Percentiles rank a stretch among this genome's conserved stretches.
These are phyloP conservation scores for Pangasius macronema DNA, from an alignment of 2,797 vertebrate species.

Conservation along the genomic window DNA sequence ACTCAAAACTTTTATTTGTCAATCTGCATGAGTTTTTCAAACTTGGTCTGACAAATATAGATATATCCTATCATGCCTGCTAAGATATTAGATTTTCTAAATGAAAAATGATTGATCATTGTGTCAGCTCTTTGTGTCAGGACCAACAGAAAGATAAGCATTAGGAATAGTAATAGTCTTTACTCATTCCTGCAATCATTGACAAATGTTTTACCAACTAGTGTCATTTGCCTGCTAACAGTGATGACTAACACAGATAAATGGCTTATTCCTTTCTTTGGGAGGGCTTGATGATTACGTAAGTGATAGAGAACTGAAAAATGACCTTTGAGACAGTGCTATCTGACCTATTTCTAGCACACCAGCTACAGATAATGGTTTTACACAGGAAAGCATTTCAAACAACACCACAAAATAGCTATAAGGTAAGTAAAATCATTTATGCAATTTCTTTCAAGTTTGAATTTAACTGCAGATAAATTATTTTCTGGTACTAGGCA, in stretches of 20 bases:
- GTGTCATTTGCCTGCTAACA: background rate
- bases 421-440: conserved; percentile 40
- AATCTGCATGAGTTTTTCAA: no score
- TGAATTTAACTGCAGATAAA: background rate
- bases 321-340: conserved; percentile 53
- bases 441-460: background rate
- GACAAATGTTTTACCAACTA: background rate
- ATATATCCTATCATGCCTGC: background rate
- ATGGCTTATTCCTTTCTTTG: background rate
- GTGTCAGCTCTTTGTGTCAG: background rate
- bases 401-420: conserved; percentile 29
- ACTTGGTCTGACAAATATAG: no score
- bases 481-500: background rate
- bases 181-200: background rate
- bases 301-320: conserved; percentile 10
- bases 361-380: conserved; percentile 41
- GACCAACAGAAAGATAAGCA: background rate
- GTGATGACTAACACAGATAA: conserved; percentile 1
- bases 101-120: background rate
- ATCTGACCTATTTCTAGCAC: conserved; percentile 33
- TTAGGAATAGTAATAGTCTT: background rate
- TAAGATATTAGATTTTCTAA: background rate
- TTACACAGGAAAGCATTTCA: conserved; percentile 4
- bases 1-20: no score
- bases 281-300: conserved; percentile 14